Percentiles rank a stretch among this genome's conserved stretches.
Evolutionary conservation across 2,113 vertebrate species (phyloP).

Genomic region (Physeter macrocephalus): DNA sequence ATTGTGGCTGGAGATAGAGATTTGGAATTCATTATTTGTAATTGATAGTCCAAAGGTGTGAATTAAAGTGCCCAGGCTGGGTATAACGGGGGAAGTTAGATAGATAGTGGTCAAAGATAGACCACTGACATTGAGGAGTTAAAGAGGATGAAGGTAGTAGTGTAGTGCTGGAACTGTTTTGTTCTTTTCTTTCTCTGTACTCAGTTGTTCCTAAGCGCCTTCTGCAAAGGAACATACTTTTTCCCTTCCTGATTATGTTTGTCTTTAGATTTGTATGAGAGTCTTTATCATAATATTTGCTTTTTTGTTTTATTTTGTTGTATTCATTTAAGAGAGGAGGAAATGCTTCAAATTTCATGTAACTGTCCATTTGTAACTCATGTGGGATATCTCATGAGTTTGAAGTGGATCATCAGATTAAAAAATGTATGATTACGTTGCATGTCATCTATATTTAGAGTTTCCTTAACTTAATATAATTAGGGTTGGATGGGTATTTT

Average conservation of each 20-base stretch:
- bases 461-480: conserved; percentile 48
- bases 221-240: neutral
- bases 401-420: conserved; percentile 31
- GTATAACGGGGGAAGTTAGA: neutral
- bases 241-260: neutral
- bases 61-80: neutral
- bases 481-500: conserved; percentile 23
- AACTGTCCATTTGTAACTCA: conserved; percentile 21
- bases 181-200: neutral
- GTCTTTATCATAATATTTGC: neutral
- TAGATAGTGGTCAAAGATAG: neutral
- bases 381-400: neutral
- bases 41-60: neutral
- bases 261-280: neutral
- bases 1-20: neutral
- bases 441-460: conserved; percentile 46
- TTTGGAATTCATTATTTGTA: neutral
- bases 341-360: conserved; percentile 1
- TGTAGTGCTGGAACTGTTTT: neutral
- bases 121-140: neutral
- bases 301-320: conserved; percentile 10
- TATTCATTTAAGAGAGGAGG: neutral
- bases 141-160: neutral
- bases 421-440: conserved; percentile 42
- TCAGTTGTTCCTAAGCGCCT: neutral